Evolutionary conservation across 1,140 invertebrate species (phyloP), one percentile per base, ranked within the genome.

Genomic region (Dendroctonus ponderosae): DNA sequence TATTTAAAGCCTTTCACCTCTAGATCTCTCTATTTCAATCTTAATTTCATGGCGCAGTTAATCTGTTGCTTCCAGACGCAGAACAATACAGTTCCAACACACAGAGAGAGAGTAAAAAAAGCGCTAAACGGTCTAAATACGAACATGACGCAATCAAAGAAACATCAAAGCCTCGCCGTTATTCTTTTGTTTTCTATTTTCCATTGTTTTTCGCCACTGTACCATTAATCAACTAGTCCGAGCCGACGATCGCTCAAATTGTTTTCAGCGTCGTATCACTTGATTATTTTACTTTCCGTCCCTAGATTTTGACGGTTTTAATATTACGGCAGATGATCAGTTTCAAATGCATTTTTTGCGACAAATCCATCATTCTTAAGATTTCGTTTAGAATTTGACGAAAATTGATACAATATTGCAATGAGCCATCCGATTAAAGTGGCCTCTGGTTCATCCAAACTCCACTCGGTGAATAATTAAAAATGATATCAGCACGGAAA

Each of bases 101-200:
- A 56, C 9, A 40, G 40, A 56, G 15, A 9, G 39, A 5, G 43
- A 59, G 44, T 15, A 59, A 42, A 59, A 59, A 61, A 50, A 64
- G 49, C 60, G 60, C 53, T 65, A 65, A 60, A 61, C 56, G 57
- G 65, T 59, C 65, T 61, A 67, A 67, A 67, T 59, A 59, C 65
- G 49, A 53, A 48, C 48, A 67, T 53, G 65, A 67, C 56, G 65
- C 46, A 67, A 67, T 67, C 65, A 52, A 54, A 67, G 65, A 61
- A 61, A 67, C 65, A 67, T 67, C 65, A 67, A 67, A 67, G 65
- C 65, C 26, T 39, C 51, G 39, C 65, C 65, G 65, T 67, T 61
- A 67, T 67, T 67, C 65, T 44, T 67, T 67, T 67, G 65, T 67
- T 61, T 67, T 67, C 65, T 60, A 59, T 67, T 67, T 67, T 67